Evolutionary conservation across 92 coral and sea anemone species (phyloP).

Genomic region (Metridium senile): DNA sequence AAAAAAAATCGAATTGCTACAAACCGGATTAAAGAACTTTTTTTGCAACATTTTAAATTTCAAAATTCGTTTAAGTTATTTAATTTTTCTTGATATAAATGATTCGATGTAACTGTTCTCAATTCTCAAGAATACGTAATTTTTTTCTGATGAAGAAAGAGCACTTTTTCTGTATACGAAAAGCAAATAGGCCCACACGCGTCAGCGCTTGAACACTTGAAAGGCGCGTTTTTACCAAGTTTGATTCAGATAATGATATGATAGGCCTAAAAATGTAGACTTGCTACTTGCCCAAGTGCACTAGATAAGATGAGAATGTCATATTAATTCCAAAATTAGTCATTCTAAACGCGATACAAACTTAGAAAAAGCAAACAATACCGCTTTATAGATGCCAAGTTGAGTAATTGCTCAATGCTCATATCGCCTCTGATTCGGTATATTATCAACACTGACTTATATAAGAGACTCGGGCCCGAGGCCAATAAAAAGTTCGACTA

Average conservation of each 20-base stretch:
- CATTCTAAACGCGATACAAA: slow-evolving; percentile 38
- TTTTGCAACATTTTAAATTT: background rate
- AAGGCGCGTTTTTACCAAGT: slow-evolving; percentile 23
- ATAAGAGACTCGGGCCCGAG: background rate
- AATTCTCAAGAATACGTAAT: background rate
- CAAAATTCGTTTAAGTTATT: no score
- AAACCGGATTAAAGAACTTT: background rate
- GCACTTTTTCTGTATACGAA: slow-evolving; percentile 1
- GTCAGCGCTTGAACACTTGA: slow-evolving; percentile 24
- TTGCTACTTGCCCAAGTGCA: background rate
- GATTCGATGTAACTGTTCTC: no score
- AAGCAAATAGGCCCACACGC: slow-evolving; percentile 8
- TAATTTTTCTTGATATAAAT: no score
- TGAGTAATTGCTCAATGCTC: slow-evolving; percentile 17
- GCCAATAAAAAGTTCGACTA: background rate
- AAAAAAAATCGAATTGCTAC: background rate
- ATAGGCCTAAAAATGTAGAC: slow-evolving; percentile 3
- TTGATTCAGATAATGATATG: slow-evolving; percentile 9
- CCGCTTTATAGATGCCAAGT: slow-evolving; percentile 11
- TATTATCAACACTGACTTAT: slow-evolving; percentile 3
- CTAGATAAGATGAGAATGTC: slow-evolving; percentile 22
- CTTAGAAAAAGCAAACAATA: slow-evolving; percentile 33
- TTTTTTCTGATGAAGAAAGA: slow-evolving; percentile 4
- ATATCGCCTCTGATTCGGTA: background rate
- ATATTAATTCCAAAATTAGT: slow-evolving; percentile 36